Conservation (phyloP, 1,140 invertebrate species). For the Parasteatoda tepidariorum region DNA sequence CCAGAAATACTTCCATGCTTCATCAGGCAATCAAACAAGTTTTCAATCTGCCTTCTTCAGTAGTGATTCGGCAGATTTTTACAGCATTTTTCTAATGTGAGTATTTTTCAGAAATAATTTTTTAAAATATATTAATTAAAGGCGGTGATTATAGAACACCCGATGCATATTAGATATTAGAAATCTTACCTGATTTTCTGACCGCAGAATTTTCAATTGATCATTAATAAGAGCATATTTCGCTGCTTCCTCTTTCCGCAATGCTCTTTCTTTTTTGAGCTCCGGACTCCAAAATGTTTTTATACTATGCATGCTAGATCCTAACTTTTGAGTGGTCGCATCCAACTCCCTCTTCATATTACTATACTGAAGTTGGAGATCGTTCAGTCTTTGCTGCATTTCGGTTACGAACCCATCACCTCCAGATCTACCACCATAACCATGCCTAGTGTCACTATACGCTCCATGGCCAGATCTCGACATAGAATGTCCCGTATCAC, state of each 20-base stretch:
- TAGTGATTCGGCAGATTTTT: too few species aligned
- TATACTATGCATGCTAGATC: slow-evolving; percentile 98
- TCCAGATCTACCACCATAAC: slow-evolving; percentile 4
- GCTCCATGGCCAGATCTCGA: slow-evolving; percentile 1
- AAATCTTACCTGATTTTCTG: slow-evolving; percentile 92
- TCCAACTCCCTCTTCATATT: slow-evolving; percentile 96
- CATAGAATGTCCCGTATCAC: slow-evolving; percentile 24
- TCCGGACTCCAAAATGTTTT: slow-evolving; percentile 99
- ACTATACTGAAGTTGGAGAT: slow-evolving; percentile 95
- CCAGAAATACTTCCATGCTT: too few species aligned
- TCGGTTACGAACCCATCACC: slow-evolving; percentile 78
- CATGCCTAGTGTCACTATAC: slow-evolving; percentile 9
- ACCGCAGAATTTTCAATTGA: slow-evolving; percentile 94
- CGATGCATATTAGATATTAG: too few species aligned
- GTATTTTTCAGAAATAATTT: too few species aligned
- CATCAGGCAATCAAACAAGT: too few species aligned
- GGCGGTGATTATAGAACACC: too few species aligned
- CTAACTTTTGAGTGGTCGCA: slow-evolving; percentile 96
- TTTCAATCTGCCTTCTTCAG: too few species aligned
- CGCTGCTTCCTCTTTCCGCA: slow-evolving; percentile 97
- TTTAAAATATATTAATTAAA: too few species aligned
- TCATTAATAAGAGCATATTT: slow-evolving; percentile 97
- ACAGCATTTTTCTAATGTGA: too few species aligned
- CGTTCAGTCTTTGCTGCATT: slow-evolving; percentile 93
- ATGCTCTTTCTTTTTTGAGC: slow-evolving; percentile 95